Base-by-base conservation (phyloP, 2,888 invertebrate species). In the Xylota sylvarum region DNA sequence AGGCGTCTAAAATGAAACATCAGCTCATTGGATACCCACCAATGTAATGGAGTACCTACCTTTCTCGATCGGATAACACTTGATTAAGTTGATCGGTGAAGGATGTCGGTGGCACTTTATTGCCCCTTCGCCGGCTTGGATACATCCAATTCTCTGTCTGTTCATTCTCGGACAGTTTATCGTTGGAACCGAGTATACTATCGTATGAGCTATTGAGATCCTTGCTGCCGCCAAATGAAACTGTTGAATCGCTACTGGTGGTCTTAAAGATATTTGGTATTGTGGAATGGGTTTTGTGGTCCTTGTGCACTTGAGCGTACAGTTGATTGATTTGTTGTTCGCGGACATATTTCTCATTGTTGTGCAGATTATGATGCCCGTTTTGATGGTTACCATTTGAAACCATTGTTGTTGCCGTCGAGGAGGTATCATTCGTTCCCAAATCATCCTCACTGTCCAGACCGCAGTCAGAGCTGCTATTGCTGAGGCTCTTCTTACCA, bases 41-140 rank as follows among this genome's bases (percentile, higher is more conserved):
- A 70, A 48, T 27, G 10, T n/a, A 37, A 40, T 73, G 6, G 17
- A 9, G 1, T 32, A 88, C 89, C 83, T 96, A 95, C 91, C 96
- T 95, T 93, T 97, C 97, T 89, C 97, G 94, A 93, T 97, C 97
- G 83, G 97, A 96, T 90, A 97, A 93, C 89, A 97, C 97, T 92
- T 96, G 96, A 93, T 97, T 97, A 89, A 97, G 94, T 92, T 97
- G 97, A 93, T 97, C 97, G 19, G 97, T 97, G 89, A 97, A 94
- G 77, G 96, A 96, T 88, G 96, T 94, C 65, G 96, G 96, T 80
- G 96, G 96, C 90, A 95, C 95, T 72, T 90, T 86, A 83, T 91
- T 92, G 74, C 90, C 90, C 58, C 92, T 90, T 10, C 92, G 88
- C 27, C 93, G 90, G 86, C 92, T 92, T 14, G 92, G 92, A 88